These are phyloP conservation scores for Vanessa atalanta DNA, from an alignment of 1,140 invertebrate genomes.

Conservation along the genomic window DNA sequence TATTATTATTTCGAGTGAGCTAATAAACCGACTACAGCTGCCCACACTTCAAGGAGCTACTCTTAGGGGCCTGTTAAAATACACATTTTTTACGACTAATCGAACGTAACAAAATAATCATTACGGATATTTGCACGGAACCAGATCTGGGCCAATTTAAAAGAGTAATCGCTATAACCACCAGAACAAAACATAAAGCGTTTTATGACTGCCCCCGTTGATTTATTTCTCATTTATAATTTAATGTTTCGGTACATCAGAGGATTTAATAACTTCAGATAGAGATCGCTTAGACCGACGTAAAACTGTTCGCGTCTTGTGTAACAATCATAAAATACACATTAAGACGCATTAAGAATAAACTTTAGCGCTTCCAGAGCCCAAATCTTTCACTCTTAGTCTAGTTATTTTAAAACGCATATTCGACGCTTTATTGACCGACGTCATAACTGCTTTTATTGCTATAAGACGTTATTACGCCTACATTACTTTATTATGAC, in stretches of 20 bases:
- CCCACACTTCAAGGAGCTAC: slow-evolving; percentile 21
- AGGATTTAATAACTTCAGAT: slow-evolving; percentile 75
- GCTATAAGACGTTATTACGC: slow-evolving; percentile 71
- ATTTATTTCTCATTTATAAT: slow-evolving; percentile 80
- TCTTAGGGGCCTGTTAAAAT: slow-evolving; percentile 40
- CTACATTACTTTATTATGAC: slow-evolving; percentile 67
- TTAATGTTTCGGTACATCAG: slow-evolving; percentile 75
- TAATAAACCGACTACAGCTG: slow-evolving; percentile 7
- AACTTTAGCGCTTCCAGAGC: slow-evolving; percentile 53
- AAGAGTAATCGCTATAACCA: slow-evolving; percentile 63
- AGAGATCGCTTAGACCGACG: slow-evolving; percentile 73
- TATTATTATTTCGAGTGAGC: slow-evolving; percentile 11
- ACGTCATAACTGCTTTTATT: slow-evolving; percentile 75
- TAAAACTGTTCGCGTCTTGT: slow-evolving; percentile 73
- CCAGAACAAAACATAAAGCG: slow-evolving; percentile 76
- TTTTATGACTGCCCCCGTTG: slow-evolving; percentile 74
- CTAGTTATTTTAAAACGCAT: slow-evolving; percentile 77
- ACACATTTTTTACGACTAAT: slow-evolving; percentile 48
- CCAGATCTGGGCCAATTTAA: slow-evolving; percentile 68
- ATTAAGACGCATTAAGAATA: slow-evolving; percentile 77
- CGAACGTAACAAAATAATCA: slow-evolving; percentile 52
- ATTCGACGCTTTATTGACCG: slow-evolving; percentile 70
- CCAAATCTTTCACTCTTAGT: slow-evolving; percentile 73
- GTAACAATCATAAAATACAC: slow-evolving; percentile 79
- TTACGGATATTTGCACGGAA: slow-evolving; percentile 55